Base-by-base conservation (phyloP, 2,113 vertebrate genomes). In the Conger conger region DNA sequence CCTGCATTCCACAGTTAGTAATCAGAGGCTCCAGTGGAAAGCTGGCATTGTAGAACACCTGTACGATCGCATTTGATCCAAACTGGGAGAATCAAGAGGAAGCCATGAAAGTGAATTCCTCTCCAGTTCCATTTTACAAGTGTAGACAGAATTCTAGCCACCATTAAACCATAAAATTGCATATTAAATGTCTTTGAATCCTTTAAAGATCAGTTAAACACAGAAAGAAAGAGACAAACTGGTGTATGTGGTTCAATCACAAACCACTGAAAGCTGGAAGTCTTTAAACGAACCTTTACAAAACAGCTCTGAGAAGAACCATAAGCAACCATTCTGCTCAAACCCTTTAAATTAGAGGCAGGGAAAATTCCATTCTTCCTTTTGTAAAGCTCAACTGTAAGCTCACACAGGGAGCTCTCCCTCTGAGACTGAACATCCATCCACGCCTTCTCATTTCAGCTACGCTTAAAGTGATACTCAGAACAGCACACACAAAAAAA, bases 261-360 rank as follows among this genome's bases (percentile, higher is more conserved):
- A 23, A 1, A 73, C n/a, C n/a, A 30, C 68, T 33, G n/a, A 3
- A 9, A 33, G n/a, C 9, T 73, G 27, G 68, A 27, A 63, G 57
- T 63, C 57, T 40, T 38, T 6, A 37, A 17, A 27, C 16, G 23
- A 37, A 30, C 20, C 23, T 36, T 80, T 76, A 63, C 35, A 76
- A 83, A 84, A 23, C 77, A 63, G 50, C 53, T 79, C 53, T 33
- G 18, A 7, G 38, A 11, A 11, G 23, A 78, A 77, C 82, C 84
- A 86, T 60, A 82, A 88, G 63, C 79, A 11, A 17, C 83, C 37
- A 80, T 85, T 78, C 27, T 82, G 85, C 76, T 35, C 40, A 83
- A 87, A 86, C 83, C 76, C 68, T 79, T 89, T 80, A 89, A 91
- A 92, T 93, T 90, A 91, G 86, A 93, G 88, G 89, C 88, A 86